phyloP scores from a whole-genome alignment of 2,888 invertebrate genomes.

The Acrobasis suavella region DNA sequence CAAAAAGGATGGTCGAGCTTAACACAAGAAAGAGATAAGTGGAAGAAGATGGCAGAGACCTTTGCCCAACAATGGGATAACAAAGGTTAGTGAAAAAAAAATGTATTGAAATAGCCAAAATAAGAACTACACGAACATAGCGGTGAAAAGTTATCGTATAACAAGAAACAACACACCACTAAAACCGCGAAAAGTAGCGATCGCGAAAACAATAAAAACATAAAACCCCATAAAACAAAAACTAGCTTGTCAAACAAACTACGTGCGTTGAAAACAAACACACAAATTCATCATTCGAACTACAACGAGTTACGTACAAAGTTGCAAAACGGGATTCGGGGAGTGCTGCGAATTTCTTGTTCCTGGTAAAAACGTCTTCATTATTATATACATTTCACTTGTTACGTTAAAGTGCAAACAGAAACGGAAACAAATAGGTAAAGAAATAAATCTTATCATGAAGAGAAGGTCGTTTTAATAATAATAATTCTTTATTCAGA shows the following conservation, averaged over 20 bases:
- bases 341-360: not conserved
- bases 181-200: not conserved
- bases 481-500: no score
- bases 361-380: not conserved
- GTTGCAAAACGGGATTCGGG: not conserved
- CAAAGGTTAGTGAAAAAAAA: no score
- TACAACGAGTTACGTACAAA: not conserved
- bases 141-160: not conserved
- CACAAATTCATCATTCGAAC: not conserved
- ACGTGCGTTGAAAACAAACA: not conserved
- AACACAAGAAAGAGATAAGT: no score
- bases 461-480: no score
- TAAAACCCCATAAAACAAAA: not conserved
- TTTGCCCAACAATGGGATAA: no score
- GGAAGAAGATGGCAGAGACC: no score
- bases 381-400: no score
- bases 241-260: not conserved
- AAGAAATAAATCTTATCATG: no score
- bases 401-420: no score
- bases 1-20: no score
- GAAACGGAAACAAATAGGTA: no score
- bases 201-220: conserved; percentile 1
- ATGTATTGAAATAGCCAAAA: not conserved
- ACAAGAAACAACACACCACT: not conserved
- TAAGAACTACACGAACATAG: not conserved